Conservation (phyloP, 2,888 invertebrate species). For the Rhingia campestris region DNA sequence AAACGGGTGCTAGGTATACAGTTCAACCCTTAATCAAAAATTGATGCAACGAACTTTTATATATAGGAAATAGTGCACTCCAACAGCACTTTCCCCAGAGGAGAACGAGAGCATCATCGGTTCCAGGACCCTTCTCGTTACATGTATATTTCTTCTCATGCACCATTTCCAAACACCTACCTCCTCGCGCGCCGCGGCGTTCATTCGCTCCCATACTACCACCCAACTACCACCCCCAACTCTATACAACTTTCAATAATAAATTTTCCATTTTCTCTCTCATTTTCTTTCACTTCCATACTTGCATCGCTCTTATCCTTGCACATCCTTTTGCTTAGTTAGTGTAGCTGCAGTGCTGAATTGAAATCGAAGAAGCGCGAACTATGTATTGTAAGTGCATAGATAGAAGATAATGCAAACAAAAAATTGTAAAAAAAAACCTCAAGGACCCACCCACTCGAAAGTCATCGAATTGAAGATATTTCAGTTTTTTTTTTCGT, state of each 20-base stretch:
- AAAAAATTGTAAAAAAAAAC: slow-evolving; percentile 22
- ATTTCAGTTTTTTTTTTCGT: slow-evolving; percentile 57
- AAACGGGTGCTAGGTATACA: slow-evolving; percentile 22
- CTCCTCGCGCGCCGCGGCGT: neutral
- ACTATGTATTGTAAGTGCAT: slow-evolving; percentile 67
- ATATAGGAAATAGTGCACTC: slow-evolving; percentile 68
- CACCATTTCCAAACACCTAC: slow-evolving; percentile 64
- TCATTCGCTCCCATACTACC: too few relatives aligned
- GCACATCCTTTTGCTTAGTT: slow-evolving; percentile 21
- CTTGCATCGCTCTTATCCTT: slow-evolving; percentile 48
- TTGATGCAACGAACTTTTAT: slow-evolving; percentile 70
- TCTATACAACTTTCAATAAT: slow-evolving; percentile 65
- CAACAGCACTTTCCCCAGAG: slow-evolving; percentile 64
- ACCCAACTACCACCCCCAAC: slow-evolving; percentile 16
- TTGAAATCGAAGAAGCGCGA: slow-evolving; percentile 74
- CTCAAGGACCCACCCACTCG: slow-evolving; percentile 72
- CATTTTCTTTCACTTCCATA: slow-evolving; percentile 46
- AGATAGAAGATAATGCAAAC: slow-evolving; percentile 20
- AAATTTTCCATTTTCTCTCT: slow-evolving; percentile 71
- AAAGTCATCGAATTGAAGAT: slow-evolving; percentile 72
- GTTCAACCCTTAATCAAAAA: slow-evolving; percentile 73
- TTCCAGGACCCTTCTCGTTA: slow-evolving; percentile 62
- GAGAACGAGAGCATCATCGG: slow-evolving; percentile 64
- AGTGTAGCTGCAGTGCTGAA: slow-evolving; percentile 35
- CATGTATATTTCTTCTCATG: slow-evolving; percentile 65